These are phyloP conservation scores for Lymantria monacha DNA, from an alignment of 2,888 invertebrate genomes.

Conservation along the genomic window DNA sequence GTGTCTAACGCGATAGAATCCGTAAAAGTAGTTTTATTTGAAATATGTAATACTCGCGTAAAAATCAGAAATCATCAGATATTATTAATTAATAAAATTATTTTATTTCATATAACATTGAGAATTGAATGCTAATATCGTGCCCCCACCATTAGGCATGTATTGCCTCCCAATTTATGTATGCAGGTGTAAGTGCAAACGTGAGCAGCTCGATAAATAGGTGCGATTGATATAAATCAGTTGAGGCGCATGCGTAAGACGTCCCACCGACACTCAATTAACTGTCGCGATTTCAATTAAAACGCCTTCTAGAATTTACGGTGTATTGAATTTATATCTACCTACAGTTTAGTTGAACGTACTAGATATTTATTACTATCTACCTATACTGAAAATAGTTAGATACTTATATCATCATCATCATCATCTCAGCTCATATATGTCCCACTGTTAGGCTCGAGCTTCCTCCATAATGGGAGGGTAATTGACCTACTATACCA, in stretches of 20 bases:
- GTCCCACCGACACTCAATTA: constrained; percentile 62
- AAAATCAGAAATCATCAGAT: no score
- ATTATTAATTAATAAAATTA: neutral
- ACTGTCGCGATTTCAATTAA: constrained; percentile 77
- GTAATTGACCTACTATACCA: no score
- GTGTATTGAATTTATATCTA: constrained; percentile 67
- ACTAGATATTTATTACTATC: neutral
- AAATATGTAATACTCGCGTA: no score
- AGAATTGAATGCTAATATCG: constrained; percentile 18
- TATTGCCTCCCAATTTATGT: constrained; percentile 36
- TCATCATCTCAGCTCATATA: no score
- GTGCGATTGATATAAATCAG: constrained; percentile 63
- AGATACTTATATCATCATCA: no score
- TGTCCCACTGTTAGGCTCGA: no score
- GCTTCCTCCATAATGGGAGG: no score
- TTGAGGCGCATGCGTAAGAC: constrained; percentile 61
- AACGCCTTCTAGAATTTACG: constrained; percentile 71
- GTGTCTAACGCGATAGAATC: no score
- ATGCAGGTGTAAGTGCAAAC: constrained; percentile 48
- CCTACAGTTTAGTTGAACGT: constrained; percentile 35
- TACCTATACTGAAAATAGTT: no score
- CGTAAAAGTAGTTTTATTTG: no score
- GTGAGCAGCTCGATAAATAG: constrained; percentile 60
- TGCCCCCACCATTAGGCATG: constrained; percentile 20
- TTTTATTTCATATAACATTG: neutral